Evolutionary conservation across 2,888 invertebrate genomes (phyloP).

Genomic region (Leucoptera coffeella): DNA sequence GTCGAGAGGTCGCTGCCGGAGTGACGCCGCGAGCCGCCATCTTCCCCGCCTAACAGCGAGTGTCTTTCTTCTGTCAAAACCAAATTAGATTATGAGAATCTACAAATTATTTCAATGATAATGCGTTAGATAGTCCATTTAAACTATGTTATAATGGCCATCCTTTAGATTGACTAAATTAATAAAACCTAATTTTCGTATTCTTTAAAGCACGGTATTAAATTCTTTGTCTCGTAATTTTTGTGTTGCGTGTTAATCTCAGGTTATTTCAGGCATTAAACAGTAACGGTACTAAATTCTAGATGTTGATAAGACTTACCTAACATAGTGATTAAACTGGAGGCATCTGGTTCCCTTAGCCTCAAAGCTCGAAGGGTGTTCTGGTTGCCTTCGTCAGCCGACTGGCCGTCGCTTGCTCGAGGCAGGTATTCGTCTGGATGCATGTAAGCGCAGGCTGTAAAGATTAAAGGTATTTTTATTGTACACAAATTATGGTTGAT

Average conservation of each 20-base stretch:
- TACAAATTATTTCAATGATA: too few relatives aligned
- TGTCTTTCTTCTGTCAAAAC: slow-evolving; percentile 62
- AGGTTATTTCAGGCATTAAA: slow-evolving; percentile 37
- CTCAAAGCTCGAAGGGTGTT: slow-evolving; percentile 14
- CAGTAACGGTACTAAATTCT: slow-evolving; percentile 13
- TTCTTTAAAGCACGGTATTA: too few relatives aligned
- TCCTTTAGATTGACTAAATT: too few relatives aligned
- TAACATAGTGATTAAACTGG: slow-evolving; percentile 63
- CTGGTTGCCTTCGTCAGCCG: slow-evolving; percentile 11
- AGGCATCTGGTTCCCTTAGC: slow-evolving; percentile 55
- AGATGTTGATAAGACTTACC: too few relatives aligned
- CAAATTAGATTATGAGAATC: slow-evolving; percentile 14
- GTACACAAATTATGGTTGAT: too few relatives aligned
- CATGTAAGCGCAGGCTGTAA: not conserved
- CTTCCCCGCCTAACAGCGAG: slow-evolving; percentile 61
- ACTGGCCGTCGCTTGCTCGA: slow-evolving; percentile 41
- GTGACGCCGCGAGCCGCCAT: too few relatives aligned
- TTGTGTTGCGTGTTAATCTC: slow-evolving; percentile 49
- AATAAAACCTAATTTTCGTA: too few relatives aligned
- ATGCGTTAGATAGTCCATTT: too few relatives aligned
- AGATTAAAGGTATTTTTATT: slow-evolving; percentile 1
- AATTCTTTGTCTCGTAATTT: not conserved
- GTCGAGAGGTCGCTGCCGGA: slow-evolving; percentile 85
- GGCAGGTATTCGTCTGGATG: slow-evolving; percentile 73
- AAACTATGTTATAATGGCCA: too few relatives aligned